phyloP scores from a whole-genome alignment of 2,113 vertebrate genomes.

The Grus americana region DNA sequence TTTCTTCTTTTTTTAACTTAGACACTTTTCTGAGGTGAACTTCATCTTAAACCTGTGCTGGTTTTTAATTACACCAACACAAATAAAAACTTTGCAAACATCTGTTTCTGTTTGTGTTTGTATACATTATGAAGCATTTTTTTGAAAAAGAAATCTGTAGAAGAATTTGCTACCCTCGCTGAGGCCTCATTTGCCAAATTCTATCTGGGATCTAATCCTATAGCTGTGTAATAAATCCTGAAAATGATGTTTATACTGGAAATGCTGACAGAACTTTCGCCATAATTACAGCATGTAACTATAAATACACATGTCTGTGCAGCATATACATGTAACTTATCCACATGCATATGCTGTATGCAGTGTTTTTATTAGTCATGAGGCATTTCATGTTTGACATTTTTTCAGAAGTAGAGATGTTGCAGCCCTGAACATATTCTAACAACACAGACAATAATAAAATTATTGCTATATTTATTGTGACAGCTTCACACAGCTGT shows the following conservation, averaged over 20 bases:
- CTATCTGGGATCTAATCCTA: conserved; percentile 9
- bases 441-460: neutral
- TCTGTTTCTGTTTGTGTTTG: conserved; percentile 33
- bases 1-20: neutral
- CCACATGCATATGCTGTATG: neutral
- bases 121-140: neutral
- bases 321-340: neutral
- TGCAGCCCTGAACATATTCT: neutral
- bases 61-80: neutral
- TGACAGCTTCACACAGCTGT: neutral
- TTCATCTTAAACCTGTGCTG: neutral
- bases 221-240: conserved; percentile 19
- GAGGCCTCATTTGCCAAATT: neutral
- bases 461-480: conserved; percentile 2
- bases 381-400: neutral
- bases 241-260: conserved; percentile 32
- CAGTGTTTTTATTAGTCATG: neutral
- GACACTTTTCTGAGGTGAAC: neutral
- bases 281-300: conserved; percentile 19
- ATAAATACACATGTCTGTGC: neutral
- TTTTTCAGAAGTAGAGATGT: neutral
- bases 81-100: conserved; percentile 33
- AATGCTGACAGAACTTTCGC: conserved; percentile 3
- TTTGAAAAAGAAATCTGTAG: neutral
- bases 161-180: neutral